Conservation (phyloP, 2,797 vertebrate genomes). For the Acropternis orthonyx region DNA sequence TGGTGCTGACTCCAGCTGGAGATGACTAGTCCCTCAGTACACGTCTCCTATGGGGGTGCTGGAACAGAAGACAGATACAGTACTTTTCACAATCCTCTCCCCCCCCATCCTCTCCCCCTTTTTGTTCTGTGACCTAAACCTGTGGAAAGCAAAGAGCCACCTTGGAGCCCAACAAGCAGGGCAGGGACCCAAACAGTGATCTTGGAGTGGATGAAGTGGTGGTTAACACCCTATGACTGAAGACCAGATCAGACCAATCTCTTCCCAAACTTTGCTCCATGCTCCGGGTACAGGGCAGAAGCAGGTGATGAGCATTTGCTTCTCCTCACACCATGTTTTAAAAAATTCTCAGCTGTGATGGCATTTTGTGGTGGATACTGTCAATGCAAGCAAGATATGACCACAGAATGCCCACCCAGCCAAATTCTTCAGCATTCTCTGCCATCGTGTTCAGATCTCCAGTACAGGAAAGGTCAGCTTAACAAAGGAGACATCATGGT, state of each 20-base stretch:
- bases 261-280: not conserved
- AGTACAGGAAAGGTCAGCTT: not conserved
- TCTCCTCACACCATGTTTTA: not conserved
- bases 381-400: not conserved
- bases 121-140: not conserved
- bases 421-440: not conserved
- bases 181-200: not conserved
- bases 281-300: not conserved
- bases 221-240: not conserved
- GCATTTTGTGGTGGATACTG: not conserved
- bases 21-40: not conserved
- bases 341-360: not conserved
- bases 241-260: not conserved
- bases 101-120: rapidly evolving
- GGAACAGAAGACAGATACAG: not conserved
- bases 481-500: not conserved
- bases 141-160: not conserved
- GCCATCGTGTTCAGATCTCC: not conserved
- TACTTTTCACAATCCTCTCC: not conserved
- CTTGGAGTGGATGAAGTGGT: not conserved
- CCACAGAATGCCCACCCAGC: not conserved
- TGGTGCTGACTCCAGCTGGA: not conserved
- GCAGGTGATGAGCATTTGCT: not conserved
- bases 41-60: not conserved
- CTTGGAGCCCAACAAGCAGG: rapidly evolving